Conservation (phyloP, 2,888 invertebrate species). For the Caprella mutica region DNA sequence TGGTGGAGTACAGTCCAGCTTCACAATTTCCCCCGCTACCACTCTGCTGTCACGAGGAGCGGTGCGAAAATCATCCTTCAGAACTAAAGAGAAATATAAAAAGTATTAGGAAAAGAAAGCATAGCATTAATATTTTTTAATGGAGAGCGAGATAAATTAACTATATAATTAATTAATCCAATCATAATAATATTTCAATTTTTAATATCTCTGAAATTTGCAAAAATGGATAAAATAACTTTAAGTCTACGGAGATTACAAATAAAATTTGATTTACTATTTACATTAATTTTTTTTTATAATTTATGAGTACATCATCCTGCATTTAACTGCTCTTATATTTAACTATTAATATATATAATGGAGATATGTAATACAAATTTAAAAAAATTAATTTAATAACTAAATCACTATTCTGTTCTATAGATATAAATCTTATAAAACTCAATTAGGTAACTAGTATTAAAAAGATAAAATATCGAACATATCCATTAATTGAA, state of each 20-base stretch:
- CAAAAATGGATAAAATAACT: too few species aligned
- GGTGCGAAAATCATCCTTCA: constrained; percentile 86
- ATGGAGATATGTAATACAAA: not conserved
- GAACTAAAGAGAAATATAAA: constrained; percentile 53
- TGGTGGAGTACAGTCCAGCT: constrained; percentile 85
- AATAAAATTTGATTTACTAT: too few species aligned
- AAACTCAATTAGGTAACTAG: too few species aligned
- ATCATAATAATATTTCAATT: not conserved
- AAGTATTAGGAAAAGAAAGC: too few species aligned
- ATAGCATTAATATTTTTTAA: too few species aligned
- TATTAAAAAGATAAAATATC: too few species aligned
- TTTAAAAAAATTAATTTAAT: not conserved
- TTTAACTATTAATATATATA: not conserved
- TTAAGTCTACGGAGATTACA: too few species aligned
- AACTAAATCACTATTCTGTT: not conserved
- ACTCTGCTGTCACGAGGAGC: constrained; percentile 82
- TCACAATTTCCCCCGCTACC: constrained; percentile 80
- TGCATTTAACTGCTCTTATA: too few species aligned
- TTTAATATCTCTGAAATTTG: too few species aligned
- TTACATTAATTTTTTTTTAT: too few species aligned
- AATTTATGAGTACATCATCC: too few species aligned
- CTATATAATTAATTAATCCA: not conserved
- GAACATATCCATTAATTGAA: too few species aligned
- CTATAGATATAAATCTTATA: not conserved
- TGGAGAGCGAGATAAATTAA: not conserved